Percentiles rank a stretch among this genome's conserved stretches.
These are phyloP conservation scores for Antedon mediterranea DNA, from an alignment of 53 echinoderm and acorn worm genomes.

Conservation along the genomic window DNA sequence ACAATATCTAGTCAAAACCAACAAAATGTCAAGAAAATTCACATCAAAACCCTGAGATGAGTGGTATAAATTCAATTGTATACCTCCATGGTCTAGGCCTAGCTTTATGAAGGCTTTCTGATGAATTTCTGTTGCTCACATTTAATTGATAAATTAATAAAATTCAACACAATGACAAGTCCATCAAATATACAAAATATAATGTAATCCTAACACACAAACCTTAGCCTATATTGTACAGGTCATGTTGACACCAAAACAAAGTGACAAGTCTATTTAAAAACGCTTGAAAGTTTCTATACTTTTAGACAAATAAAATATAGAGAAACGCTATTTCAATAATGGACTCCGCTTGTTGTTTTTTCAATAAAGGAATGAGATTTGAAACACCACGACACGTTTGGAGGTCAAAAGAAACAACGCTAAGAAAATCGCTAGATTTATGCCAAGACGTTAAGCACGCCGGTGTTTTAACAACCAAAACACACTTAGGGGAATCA, in stretches of 20 bases:
- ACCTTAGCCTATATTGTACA: not conserved
- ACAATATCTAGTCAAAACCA: too few species aligned
- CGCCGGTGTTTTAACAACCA: not conserved
- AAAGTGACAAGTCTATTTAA: not conserved
- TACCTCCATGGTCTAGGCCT: too few species aligned
- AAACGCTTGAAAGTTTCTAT: not conserved
- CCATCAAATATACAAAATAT: not conserved
- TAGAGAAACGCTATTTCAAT: slow-evolving; percentile 13
- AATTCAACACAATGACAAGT: not conserved
- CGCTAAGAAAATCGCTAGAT: not conserved
- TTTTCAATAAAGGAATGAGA: slow-evolving; percentile 91
- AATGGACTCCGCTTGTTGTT: slow-evolving; percentile 76
- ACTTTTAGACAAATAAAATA: not conserved
- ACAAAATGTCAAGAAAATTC: too few species aligned
- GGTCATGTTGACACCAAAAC: not conserved
- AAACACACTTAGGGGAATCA: not conserved
- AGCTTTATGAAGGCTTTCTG: too few species aligned
- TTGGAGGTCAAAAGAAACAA: slow-evolving; percentile 77
- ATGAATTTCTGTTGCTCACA: not conserved
- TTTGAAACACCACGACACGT: slow-evolving; percentile 63
- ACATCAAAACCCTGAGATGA: too few species aligned
- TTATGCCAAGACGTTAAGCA: not conserved
- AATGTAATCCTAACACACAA: not conserved
- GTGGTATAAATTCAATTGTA: too few species aligned
- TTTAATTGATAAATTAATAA: not conserved